Percentiles rank a stretch among this genome's conserved stretches.
Evolutionary conservation across 1,140 invertebrate genomes (phyloP).

Genomic region (Camponotus floridanus): DNA sequence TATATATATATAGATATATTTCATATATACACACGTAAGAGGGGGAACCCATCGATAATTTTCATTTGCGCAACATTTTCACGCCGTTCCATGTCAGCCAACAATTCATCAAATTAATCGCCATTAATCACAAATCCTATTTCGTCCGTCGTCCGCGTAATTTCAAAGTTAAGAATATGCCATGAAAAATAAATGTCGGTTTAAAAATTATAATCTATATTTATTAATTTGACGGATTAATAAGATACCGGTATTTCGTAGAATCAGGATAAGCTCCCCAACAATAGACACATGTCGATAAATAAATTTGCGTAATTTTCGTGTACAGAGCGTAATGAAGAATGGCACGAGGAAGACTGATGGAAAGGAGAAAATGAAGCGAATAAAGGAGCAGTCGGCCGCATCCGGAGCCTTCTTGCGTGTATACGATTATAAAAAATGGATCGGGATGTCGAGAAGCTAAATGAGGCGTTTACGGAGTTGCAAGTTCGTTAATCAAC

Average conservation of each 20-base stretch:
- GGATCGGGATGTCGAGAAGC: constrained; percentile 4
- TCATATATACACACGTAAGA: background rate
- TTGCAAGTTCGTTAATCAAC: constrained; percentile 34
- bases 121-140: constrained; percentile 40
- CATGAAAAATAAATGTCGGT: background rate
- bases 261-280: background rate
- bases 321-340: background rate
- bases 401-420: background rate
- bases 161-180: background rate
- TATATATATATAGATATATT: too few relatives aligned
- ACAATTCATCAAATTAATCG: constrained; percentile 55
- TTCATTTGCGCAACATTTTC: constrained; percentile 63
- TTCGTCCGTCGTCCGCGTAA: constrained; percentile 4
- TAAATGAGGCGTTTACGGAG: constrained; percentile 26
- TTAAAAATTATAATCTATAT: background rate
- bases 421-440: constrained; percentile 19
- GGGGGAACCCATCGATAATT: constrained; percentile 29
- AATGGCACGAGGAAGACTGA: constrained; percentile 7
- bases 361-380: background rate
- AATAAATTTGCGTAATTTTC: background rate
- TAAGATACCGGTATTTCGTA: background rate
- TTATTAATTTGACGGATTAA: background rate
- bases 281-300: constrained; percentile 12
- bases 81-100: background rate
- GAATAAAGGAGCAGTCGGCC: background rate